Evolutionary conservation across 2,888 invertebrate genomes (phyloP).

Genomic region (Nipponacmea schrenckii): DNA sequence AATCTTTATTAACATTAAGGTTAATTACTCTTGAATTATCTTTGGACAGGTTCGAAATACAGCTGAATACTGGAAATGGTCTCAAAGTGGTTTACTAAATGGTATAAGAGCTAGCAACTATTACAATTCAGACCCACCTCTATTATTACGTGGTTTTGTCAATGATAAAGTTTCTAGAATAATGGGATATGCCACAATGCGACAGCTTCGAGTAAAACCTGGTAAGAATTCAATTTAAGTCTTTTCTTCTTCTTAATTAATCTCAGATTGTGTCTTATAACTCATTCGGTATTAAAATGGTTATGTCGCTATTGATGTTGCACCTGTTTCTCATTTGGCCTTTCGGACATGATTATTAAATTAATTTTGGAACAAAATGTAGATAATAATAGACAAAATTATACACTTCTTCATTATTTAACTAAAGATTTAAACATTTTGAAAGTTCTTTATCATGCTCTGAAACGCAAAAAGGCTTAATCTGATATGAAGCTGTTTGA

Average conservation of each 20-base stretch:
- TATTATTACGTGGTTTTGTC: conserved; percentile 69
- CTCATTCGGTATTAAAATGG: not conserved
- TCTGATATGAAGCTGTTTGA: too few species aligned
- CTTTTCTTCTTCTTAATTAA: not conserved
- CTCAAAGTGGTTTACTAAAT: conserved; percentile 63
- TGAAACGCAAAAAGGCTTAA: too few species aligned
- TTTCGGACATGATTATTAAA: too few species aligned
- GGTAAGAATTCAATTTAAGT: conserved; percentile 42
- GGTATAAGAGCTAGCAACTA: conserved; percentile 67
- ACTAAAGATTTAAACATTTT: too few species aligned
- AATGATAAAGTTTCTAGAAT: conserved; percentile 70
- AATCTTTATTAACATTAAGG: too few species aligned
- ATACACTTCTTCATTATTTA: too few species aligned
- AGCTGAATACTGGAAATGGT: conserved; percentile 69
- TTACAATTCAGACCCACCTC: conserved; percentile 70
- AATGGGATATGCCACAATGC: conserved; percentile 71
- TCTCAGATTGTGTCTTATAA: not conserved
- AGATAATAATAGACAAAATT: too few species aligned
- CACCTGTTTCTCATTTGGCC: too few species aligned
- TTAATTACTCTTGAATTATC: too few species aligned
- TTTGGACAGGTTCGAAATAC: conserved; percentile 55
- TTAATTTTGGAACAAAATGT: too few species aligned
- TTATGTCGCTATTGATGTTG: too few species aligned
- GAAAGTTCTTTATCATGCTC: too few species aligned
- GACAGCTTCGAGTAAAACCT: conserved; percentile 69